Base-by-base conservation (phyloP, 1,140 invertebrate species). In the Drosophila parvula region DNA sequence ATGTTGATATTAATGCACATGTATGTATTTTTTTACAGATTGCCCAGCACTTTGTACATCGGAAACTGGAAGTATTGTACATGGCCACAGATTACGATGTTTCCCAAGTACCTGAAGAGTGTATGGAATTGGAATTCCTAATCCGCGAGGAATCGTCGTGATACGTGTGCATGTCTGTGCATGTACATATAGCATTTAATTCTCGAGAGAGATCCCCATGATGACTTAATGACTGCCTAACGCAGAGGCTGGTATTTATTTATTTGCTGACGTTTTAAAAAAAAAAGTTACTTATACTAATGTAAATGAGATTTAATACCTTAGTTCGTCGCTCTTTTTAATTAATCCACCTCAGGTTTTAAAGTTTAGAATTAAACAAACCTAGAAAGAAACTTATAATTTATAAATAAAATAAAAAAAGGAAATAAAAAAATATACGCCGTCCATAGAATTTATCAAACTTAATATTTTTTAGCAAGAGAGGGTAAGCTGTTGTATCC, bases 71-170 rank as follows among this genome's bases (percentile, higher is more conserved):
- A 4, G 47, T 76, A 50, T 34, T 50, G 12, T 76, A 40, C 27
- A 30, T 22, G 18, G 9, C 34, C 5, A 34, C n/a, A 6, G 32
- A 58, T 10, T 38, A 28, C 22, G 16, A 6, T 18, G 16, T n/a
- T n/a, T 69, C 65, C 14, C 45, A 64, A 30, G 32, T 71, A 22
- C 36, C 68, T 50, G 28, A 32, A n/a, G 65, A 71, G 10, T 47
- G 28, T 14, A 50, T 70, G n/a, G 68, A 71, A 22, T 16, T 71
- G 5, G 65, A 71, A 36, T 36, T 71, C 10, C 6, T 8, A 10
- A 36, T 12, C 9, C 36, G 5, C 0, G 48, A 48, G 1, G 14
- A 22, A 10, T 22, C 34, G 22, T 40, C 36, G 68, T 71, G 65
- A 71, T 34, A 11, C 22, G 14, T 4, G 12, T 1, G 12, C 44